Evolutionary conservation across 2,797 vertebrate genomes (phyloP).

Genomic region (Sciurus carolinensis): DNA sequence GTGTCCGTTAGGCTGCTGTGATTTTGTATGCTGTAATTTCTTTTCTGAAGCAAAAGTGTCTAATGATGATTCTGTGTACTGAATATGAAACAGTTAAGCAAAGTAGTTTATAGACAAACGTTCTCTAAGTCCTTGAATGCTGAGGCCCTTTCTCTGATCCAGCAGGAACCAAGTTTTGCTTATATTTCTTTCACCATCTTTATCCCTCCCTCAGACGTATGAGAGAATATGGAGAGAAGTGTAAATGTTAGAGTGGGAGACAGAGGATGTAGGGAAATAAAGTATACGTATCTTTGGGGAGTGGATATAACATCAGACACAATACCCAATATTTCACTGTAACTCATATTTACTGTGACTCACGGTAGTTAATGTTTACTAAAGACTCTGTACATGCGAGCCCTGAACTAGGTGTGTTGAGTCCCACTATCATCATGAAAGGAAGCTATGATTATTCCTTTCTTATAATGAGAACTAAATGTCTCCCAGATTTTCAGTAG

Average conservation of each 20-base stretch:
- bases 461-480: not conserved
- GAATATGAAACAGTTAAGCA: not conserved
- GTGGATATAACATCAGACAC: too few relatives aligned
- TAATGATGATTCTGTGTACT: not conserved
- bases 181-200: not conserved
- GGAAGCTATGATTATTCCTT: not conserved
- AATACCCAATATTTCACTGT: not conserved
- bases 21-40: constrained; percentile 4
- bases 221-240: not conserved
- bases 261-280: not conserved
- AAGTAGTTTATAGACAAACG: not conserved
- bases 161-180: not conserved
- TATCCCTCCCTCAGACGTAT: too few relatives aligned
- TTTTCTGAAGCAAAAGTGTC: not conserved
- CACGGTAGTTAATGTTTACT: not conserved
- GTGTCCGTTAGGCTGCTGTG: not conserved
- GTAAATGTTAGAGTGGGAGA: not conserved
- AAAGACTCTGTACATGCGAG: not conserved
- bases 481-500: not conserved
- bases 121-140: not conserved
- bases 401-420: not conserved
- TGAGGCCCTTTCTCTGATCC: not conserved
- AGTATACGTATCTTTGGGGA: not conserved
- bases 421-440: not conserved
- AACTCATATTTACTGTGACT: too few relatives aligned